Evolutionary conservation across 92 coral and sea anemone genomes (phyloP), one percentile per base, ranked within the genome.

Genomic region (Zoanthus gigantus): DNA sequence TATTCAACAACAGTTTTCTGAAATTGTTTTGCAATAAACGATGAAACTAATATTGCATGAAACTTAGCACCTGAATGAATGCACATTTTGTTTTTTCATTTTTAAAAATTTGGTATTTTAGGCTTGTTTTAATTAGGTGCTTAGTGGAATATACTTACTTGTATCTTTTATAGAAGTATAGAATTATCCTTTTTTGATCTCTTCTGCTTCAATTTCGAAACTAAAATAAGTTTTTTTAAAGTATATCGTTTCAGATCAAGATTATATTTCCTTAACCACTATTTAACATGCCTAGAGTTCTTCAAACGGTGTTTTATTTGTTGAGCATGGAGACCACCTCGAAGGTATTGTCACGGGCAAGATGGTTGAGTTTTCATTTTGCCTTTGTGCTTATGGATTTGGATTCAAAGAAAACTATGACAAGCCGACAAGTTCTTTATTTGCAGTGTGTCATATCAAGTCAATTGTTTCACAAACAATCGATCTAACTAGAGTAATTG

Each of bases 361-460:
- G 28, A 28, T 18, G 3, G 74, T 28, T n/a, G 58, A 29, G 30
- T 81, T 81, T 53, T 34, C 85, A 30, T 71, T 81, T 30, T 68
- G 9, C 85, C 29, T 63, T 81, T 81, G 85, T 81, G 14, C 61
- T 81, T 46, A 32, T 52, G 23, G 85, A 81, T 81, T 81, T 81
- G 56, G 85, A 65, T 81, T 81, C 57, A 66, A 81, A 81, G 71
- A 42, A 50, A 17, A 47, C 63, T 71, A 44, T 47, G 85, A 81
- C 85, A 81, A 45, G 85, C 85, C 85, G 85, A 67, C 85, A 81
- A 18, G n/a, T 68, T 65, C 56, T 65, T 81, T 81, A 65, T 81
- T 23, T 81, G 45, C 74, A 12, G 58, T 71, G 56, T 63, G 75
- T 66, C 85, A 66, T 47, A 66, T 46, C 23, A 81, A 66, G 18